Evolutionary conservation across 2,797 vertebrate genomes (phyloP).

Genomic region (Helostoma temminkii): DNA sequence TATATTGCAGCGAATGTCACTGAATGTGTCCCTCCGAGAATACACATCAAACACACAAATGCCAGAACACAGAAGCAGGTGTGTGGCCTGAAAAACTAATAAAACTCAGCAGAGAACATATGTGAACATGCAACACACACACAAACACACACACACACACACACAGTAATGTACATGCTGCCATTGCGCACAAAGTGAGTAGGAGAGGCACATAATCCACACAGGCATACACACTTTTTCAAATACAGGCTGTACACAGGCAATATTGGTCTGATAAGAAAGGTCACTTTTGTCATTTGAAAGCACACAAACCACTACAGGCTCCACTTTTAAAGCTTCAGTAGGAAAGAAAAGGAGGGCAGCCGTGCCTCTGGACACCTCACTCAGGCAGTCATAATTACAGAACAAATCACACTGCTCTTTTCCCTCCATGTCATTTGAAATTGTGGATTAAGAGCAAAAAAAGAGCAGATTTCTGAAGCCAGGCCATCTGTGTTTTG

Average conservation of each 20-base stretch:
- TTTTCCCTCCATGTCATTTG: slow-evolving; percentile 68
- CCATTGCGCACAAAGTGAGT: slow-evolving; percentile 37
- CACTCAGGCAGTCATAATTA: slow-evolving; percentile 69
- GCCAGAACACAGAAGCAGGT: slow-evolving; percentile 52
- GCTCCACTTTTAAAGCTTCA: slow-evolving; percentile 62
- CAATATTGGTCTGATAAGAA: slow-evolving; percentile 71
- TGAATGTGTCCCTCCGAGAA: slow-evolving; percentile 64
- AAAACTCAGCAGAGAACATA: slow-evolving; percentile 60
- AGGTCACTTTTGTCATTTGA: slow-evolving; percentile 74
- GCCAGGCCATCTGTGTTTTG: slow-evolving; percentile 69
- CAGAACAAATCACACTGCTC: slow-evolving; percentile 70
- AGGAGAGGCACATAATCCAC: slow-evolving; percentile 40
- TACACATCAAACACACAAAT: slow-evolving; percentile 54
- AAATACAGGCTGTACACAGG: slow-evolving; percentile 45
- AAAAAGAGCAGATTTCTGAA: slow-evolving; percentile 52
- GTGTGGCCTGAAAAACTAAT: slow-evolving; percentile 55
- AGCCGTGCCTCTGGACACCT: slow-evolving; percentile 56
- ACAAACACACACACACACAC: slow-evolving; percentile 6
- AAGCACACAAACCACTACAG: slow-evolving; percentile 52
- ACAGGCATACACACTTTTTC: slow-evolving; percentile 38
- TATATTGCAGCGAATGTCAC: slow-evolving; percentile 65
- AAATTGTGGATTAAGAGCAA: slow-evolving; percentile 77
- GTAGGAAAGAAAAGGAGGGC: slow-evolving; percentile 60
- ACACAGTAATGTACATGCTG: slow-evolving; percentile 29
- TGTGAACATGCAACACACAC: slow-evolving; percentile 37